Base-by-base conservation (phyloP, 1,140 invertebrate species). In the Leptopilina boulardi region DNA sequence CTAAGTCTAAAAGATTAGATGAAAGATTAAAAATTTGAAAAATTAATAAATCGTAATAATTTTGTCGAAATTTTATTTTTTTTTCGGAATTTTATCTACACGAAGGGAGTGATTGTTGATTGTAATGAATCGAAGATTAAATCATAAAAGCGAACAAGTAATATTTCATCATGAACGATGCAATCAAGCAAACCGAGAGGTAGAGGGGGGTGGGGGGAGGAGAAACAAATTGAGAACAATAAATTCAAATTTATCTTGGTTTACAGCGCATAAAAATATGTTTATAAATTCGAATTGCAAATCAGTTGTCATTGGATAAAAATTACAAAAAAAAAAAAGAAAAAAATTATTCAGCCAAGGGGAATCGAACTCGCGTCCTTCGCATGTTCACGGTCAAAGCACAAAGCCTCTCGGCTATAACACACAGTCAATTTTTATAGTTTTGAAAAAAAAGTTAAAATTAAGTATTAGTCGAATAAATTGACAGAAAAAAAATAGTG, bases 191-290 rank as follows among this genome's bases (percentile, higher is more conserved):
- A 51, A n/a, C 15, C n/a, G n/a, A n/a, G n/a, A n/a, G n/a, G n/a
- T n/a, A n/a, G 13, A 18, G 47, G 3, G n/a, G 47, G 34, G 34
- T 2, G 2, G 5, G 9, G 5, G 9, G 34, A 5, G 47, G 47
- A 13, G 44, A 18, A 51, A 51, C 47, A 51, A 51, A 51, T 51
- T 51, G 47, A 51, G 47, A 51, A 51, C 47, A 18, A 51, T 51
- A 51, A 51, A 51, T 51, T 51, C 47, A 51, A 51, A 51, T 51
- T 51, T 51, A 51, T 51, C 47, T 51, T 51, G 47, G 47, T 51
- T 51, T 51, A 51, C 47, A 51, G 47, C 47, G 13, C 47, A 51
- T 51, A 51, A 51, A 51, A 51, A 51, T 51, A 51, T 51, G 47
- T 51, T 51, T 51, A 18, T 51, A 51, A 51, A 51, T 51, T 1